These are phyloP conservation scores for Tillus elongatus DNA, from an alignment of 2,888 invertebrate genomes.

Conservation along the genomic window DNA sequence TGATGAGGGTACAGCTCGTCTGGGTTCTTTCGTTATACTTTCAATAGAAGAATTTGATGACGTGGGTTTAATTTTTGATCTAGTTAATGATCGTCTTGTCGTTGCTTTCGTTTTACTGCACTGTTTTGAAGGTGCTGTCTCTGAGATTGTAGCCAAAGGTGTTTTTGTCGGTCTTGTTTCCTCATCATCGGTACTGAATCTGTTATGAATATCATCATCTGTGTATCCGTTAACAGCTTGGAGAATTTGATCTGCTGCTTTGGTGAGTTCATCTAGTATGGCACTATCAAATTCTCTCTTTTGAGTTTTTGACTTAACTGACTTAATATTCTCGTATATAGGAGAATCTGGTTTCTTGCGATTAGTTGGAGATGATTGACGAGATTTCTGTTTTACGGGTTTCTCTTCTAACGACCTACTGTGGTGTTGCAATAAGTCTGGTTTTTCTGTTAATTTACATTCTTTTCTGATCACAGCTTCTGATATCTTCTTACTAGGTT, in stretches of 20 bases:
- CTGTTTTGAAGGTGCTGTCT: constrained; percentile 39
- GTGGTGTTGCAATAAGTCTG: constrained; percentile 32
- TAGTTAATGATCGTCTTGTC: constrained; percentile 20
- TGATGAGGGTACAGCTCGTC: too few relatives aligned
- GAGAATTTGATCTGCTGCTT: constrained; percentile 51
- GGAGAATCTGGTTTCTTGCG: constrained; percentile 19
- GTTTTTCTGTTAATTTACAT: constrained; percentile 29
- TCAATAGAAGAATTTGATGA: constrained; percentile 41
- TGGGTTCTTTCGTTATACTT: constrained; percentile 31
- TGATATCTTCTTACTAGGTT: constrained; percentile 23
- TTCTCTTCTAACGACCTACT: constrained; percentile 13
- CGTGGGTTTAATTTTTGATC: constrained; percentile 31
- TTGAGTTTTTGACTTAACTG: constrained; percentile 22
- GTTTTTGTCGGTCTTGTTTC: constrained; percentile 20
- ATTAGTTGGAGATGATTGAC: constrained; percentile 4
- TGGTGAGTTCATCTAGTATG: constrained; percentile 49
- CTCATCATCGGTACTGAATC: constrained; percentile 34
- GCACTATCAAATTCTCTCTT: constrained; percentile 33
- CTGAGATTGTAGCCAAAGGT: constrained; percentile 39
- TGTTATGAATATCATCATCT: constrained; percentile 40
- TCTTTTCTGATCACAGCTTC: constrained; percentile 27
- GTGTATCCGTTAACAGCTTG: constrained; percentile 47
- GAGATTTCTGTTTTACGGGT: constrained; percentile 12
- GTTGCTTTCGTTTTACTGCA: constrained; percentile 22
- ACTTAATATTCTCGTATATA: constrained; percentile 36